Conservation (phyloP, 2,113 vertebrate genomes). For the Chrysochloris asiatica region DNA sequence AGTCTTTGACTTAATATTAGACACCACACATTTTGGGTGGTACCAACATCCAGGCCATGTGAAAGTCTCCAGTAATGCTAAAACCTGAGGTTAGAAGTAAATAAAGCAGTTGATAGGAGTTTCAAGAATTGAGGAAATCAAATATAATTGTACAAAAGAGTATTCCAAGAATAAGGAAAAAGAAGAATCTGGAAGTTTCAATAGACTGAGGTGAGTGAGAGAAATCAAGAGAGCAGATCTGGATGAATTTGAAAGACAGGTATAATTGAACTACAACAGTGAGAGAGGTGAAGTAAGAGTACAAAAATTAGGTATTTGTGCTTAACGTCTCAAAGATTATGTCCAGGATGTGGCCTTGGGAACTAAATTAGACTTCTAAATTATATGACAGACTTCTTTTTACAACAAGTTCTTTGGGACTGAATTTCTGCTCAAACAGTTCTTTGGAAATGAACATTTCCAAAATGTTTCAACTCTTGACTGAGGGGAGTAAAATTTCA, state of each 20-base stretch:
- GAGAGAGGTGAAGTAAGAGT: background rate
- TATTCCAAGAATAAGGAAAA: background rate
- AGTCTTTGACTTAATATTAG: background rate
- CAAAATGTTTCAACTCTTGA: conserved; percentile 12
- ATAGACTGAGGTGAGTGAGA: background rate
- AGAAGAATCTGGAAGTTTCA: background rate
- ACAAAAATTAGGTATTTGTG: background rate
- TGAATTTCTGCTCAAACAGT: conserved; percentile 30
- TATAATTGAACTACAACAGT: background rate
- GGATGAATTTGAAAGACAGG: background rate
- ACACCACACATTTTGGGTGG: background rate
- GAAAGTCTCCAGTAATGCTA: background rate
- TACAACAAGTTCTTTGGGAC: background rate
- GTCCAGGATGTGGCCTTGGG: background rate
- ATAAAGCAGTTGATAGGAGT: background rate
- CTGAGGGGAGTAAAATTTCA: conserved; percentile 29
- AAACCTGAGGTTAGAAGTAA: background rate
- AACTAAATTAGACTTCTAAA: background rate
- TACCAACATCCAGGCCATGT: background rate
- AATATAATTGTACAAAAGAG: background rate
- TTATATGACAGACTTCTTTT: conserved; percentile 9
- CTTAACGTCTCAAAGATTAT: background rate
- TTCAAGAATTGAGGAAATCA: background rate
- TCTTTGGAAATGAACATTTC: conserved; percentile 43
- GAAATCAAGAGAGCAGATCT: background rate